Evolutionary conservation across 37 sponge, comb jelly and placozoan species (phyloP).

Genomic region (Spongilla lacustris): DNA sequence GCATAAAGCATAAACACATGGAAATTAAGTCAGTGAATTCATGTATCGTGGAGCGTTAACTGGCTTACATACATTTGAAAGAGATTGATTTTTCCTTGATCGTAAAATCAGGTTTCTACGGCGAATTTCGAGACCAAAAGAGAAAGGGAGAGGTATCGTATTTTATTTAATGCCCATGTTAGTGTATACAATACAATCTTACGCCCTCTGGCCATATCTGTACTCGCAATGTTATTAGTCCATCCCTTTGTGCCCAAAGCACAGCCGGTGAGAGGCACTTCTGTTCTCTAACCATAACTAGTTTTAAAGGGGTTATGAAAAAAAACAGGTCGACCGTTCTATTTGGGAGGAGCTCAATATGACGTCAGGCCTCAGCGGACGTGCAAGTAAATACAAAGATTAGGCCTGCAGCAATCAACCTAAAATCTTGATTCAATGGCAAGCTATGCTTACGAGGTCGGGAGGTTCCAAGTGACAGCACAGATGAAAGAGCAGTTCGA

Average conservation of each 20-base stretch:
- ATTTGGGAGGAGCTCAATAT: too few relatives aligned
- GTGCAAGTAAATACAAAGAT: too few relatives aligned
- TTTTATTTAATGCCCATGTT: not conserved
- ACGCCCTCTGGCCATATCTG: conserved; percentile 63
- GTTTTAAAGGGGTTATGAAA: not conserved
- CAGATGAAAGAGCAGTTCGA: conserved; percentile 44
- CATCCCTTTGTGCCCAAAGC: conserved; percentile 78
- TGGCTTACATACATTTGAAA: conserved; percentile 64
- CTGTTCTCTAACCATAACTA: not conserved
- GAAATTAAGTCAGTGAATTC: not conserved
- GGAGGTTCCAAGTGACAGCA: conserved; percentile 30
- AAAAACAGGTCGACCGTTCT: not conserved
- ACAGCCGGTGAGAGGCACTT: conserved; percentile 48
- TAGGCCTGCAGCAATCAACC: too few relatives aligned
- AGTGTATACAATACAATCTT: not conserved
- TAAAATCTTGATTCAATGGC: too few relatives aligned
- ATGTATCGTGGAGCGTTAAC: not conserved
- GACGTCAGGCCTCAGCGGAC: too few relatives aligned
- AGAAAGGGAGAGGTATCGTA: not conserved
- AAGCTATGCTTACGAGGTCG: conserved; percentile 5
- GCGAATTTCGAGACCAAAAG: not conserved
- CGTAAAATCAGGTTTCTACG: conserved; percentile 77
- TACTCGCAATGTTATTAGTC: conserved; percentile 62
- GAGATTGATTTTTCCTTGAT: conserved; percentile 61
- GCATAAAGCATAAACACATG: not conserved